These are phyloP conservation scores for Trachelus tabidus DNA, from an alignment of 2,888 invertebrate species.

Conservation along the genomic window DNA sequence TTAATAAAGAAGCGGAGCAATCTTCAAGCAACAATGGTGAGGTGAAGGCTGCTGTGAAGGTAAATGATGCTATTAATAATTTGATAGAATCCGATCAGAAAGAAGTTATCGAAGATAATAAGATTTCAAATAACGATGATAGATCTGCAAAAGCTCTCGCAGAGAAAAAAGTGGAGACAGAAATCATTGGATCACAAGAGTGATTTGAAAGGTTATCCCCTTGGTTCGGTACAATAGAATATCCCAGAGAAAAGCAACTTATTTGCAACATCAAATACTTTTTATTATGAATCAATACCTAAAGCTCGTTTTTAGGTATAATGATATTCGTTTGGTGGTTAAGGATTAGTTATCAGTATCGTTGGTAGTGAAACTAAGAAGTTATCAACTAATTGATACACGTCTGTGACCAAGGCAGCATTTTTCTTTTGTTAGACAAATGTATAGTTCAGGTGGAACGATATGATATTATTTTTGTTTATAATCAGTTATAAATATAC, in stretches of 20 bases:
- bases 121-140: background rate
- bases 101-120: background rate
- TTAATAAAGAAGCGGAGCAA: background rate
- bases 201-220: background rate
- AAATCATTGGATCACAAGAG: background rate
- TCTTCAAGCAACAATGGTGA: background rate
- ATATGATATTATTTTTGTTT: background rate
- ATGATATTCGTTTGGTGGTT: background rate
- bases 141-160: background rate
- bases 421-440: background rate
- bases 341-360: background rate
- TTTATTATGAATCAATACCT: background rate
- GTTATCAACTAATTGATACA: background rate
- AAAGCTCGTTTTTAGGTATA: background rate
- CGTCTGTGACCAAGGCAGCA: background rate
- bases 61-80: background rate
- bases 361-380: background rate
- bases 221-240: background rate
- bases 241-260: background rate
- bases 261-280: background rate
- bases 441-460: background rate
- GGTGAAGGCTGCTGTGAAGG: background rate
- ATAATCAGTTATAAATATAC: background rate
- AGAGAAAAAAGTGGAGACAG: background rate
- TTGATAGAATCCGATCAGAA: background rate